These are phyloP conservation scores for Holcopasites calliopsidis DNA, from an alignment of 1,140 invertebrate species.

Conservation along the genomic window DNA sequence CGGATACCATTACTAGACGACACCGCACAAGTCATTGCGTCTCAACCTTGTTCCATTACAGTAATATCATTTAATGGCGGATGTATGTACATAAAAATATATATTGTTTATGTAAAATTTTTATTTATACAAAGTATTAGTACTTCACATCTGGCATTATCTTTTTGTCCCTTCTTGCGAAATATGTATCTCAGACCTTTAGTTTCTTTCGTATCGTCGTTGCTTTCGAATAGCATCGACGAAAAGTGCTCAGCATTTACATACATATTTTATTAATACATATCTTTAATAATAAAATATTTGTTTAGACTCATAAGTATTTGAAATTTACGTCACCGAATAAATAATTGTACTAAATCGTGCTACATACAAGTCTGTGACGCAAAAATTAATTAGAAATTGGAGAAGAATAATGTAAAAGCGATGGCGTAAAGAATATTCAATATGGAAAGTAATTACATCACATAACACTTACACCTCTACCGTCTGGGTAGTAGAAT, in stretches of 20 bases:
- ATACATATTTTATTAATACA: background rate
- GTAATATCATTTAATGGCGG: constrained; percentile 37
- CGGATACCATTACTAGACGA: constrained; percentile 62
- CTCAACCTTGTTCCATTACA: constrained; percentile 36
- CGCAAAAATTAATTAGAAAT: too few species aligned
- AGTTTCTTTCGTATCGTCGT: background rate
- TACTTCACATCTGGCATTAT: constrained; percentile 33
- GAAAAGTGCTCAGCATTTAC: background rate
- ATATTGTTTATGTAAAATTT: constrained; percentile 51
- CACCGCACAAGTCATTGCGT: constrained; percentile 44
- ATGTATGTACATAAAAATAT: constrained; percentile 66
- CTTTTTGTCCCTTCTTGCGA: background rate
- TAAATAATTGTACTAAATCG: too few species aligned
- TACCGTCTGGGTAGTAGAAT: background rate
- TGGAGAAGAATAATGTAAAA: background rate
- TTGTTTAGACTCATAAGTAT: too few species aligned
- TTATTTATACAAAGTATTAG: constrained; percentile 53
- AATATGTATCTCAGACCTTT: background rate
- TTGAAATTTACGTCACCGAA: background rate
- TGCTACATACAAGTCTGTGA: too few species aligned
- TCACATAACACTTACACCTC: background rate
- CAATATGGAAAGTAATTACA: background rate
- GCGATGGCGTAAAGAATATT: background rate
- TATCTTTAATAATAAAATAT: background rate
- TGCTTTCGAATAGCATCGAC: background rate